phyloP scores from a whole-genome alignment of 2,113 vertebrate genomes.

The Vulpes ferrilata region DNA sequence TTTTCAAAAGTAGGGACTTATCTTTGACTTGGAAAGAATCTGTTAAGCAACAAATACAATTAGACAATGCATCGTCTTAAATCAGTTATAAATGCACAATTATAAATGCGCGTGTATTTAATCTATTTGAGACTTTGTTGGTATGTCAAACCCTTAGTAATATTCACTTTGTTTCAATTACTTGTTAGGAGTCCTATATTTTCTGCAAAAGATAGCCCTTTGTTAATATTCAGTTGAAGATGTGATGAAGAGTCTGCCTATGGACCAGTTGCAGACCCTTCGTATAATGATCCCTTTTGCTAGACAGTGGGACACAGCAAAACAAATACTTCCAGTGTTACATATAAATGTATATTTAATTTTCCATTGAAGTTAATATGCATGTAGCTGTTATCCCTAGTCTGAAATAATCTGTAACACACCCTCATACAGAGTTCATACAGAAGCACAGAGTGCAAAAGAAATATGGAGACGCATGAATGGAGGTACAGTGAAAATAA shows the following conservation, averaged over 20 bases:
- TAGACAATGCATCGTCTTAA: background rate
- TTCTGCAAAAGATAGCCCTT: background rate
- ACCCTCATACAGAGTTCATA: background rate
- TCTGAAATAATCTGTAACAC: background rate
- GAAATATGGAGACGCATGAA: background rate
- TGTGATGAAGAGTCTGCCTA: background rate
- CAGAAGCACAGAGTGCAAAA: background rate
- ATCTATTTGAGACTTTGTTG: background rate
- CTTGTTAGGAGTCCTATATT: background rate
- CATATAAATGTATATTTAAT: conserved; percentile 9
- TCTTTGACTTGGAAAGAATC: background rate
- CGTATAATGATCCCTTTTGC: background rate
- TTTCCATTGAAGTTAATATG: background rate
- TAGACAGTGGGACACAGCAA: background rate
- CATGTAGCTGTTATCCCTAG: background rate
- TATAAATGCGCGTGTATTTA: background rate
- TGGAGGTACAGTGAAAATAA: background rate
- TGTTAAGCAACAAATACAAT: background rate
- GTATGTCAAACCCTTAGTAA: background rate
- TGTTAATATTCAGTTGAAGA: background rate
- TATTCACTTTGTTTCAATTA: conserved; percentile 16
- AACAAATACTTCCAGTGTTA: background rate
- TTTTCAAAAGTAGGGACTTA: background rate
- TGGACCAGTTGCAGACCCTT: background rate
- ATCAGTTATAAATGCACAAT: background rate